Conservation (phyloP, 1,140 invertebrate genomes). For the Anadara kagoshimensis region DNA sequence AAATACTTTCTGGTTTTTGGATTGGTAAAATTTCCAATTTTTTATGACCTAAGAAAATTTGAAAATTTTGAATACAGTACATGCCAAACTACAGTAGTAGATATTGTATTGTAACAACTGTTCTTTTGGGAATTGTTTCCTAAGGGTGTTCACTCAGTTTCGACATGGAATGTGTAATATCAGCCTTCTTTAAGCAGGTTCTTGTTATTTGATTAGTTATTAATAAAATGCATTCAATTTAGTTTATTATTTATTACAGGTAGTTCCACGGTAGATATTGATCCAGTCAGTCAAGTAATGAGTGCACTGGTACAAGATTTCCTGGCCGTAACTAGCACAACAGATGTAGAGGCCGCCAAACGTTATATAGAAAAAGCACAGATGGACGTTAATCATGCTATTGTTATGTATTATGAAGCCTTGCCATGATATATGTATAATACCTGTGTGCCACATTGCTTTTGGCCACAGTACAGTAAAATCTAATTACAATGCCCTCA, state of each 20-base stretch:
- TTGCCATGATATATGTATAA: slow-evolving; percentile 16
- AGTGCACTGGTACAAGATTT: slow-evolving; percentile 46
- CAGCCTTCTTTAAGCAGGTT: not conserved
- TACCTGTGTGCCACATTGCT: no score
- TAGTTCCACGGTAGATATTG: slow-evolving; percentile 1
- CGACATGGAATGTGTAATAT: no score
- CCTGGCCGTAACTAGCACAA: slow-evolving; percentile 45
- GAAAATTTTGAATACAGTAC: no score
- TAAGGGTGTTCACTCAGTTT: no score
- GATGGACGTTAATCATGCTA: slow-evolving; percentile 55
- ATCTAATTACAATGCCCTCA: no score
- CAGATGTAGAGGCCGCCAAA: slow-evolving; percentile 44
- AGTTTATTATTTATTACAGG: not conserved
- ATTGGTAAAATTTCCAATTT: no score
- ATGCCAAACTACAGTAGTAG: no score
- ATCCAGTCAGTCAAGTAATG: slow-evolving; percentile 48
- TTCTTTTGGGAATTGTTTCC: no score
- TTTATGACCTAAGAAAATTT: no score
- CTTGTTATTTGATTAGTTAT: not conserved
- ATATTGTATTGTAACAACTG: no score
- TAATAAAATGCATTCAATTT: not conserved
- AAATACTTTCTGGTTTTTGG: no score
- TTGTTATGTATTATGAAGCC: slow-evolving; percentile 47
- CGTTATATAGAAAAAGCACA: slow-evolving; percentile 43
- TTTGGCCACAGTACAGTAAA: no score